phyloP scores from a whole-genome alignment of 2,797 vertebrate species.

The Arctocebus calabarensis region DNA sequence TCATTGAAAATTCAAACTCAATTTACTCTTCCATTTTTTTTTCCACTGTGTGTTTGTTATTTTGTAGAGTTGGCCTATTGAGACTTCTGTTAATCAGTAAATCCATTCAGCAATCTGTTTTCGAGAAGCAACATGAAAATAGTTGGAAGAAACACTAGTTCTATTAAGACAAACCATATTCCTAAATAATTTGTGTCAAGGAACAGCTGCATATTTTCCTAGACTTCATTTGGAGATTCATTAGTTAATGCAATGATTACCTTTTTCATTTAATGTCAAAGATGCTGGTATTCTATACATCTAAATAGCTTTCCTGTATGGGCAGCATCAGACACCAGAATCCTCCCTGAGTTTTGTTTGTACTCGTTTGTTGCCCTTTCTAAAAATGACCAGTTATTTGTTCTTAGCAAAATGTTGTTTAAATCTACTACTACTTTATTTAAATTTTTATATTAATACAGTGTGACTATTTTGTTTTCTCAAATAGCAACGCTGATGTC shows the following conservation, averaged over 20 bases:
- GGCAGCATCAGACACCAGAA: not conserved
- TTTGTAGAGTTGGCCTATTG: slow-evolving; percentile 55
- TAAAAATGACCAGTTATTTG: not conserved
- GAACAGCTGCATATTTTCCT: slow-evolving; percentile 5
- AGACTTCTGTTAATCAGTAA: slow-evolving; percentile 70
- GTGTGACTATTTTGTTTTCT: not conserved
- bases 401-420: not conserved
- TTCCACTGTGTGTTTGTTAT: slow-evolving; percentile 19
- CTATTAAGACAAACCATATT: not conserved
- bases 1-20: slow-evolving; percentile 73
- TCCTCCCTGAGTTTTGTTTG: not conserved
- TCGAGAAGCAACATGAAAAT: slow-evolving; percentile 63
- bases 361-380: not conserved
- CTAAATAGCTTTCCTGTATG: not conserved
- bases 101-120: slow-evolving; percentile 69
- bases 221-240: slow-evolving; percentile 25
- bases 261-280: slow-evolving; percentile 20
- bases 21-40: slow-evolving; percentile 52
- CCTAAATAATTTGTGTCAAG: slow-evolving; percentile 29
- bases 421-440: not conserved
- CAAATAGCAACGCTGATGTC: not conserved
- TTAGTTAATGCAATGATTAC: not conserved
- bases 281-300: not conserved
- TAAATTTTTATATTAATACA: not conserved
- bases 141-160: slow-evolving; percentile 56